These are phyloP conservation scores for Axis porcinus DNA, from an alignment of 2,113 vertebrate genomes.

Conservation along the genomic window DNA sequence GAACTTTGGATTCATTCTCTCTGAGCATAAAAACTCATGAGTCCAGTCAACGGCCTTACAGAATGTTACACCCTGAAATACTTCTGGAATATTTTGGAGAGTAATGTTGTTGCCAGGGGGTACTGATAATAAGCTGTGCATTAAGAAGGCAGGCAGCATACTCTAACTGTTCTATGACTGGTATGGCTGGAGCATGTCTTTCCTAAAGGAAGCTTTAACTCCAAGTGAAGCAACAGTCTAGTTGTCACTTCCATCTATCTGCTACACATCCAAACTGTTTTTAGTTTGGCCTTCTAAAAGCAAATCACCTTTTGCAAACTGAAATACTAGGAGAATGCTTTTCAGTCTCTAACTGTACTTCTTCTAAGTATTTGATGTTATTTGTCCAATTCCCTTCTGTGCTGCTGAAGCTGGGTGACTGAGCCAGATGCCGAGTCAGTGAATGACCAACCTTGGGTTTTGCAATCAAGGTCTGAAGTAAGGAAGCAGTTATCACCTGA, in stretches of 20 bases:
- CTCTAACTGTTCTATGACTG: not conserved
- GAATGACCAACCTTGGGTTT: not conserved
- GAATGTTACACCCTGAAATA: not conserved
- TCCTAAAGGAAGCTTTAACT: not conserved
- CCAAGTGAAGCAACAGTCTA: not conserved
- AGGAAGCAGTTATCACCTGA: not conserved
- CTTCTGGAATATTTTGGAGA: not conserved
- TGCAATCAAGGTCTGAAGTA: not conserved
- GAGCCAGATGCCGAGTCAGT: not conserved
- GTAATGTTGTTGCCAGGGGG: not conserved
- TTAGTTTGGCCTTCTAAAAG: not conserved
- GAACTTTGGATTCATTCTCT: not conserved
- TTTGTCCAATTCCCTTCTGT: not conserved
- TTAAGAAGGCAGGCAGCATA: not conserved
- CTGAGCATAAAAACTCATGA: not conserved
- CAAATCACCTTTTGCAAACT: not conserved
- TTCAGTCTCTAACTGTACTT: not conserved
- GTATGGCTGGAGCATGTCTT: not conserved
- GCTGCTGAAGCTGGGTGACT: not conserved
- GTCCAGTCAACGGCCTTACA: not conserved
- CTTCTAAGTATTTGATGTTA: not conserved
- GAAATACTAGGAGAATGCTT: not conserved
- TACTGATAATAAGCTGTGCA: not conserved
- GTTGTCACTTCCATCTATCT: not conserved
- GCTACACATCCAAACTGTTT: not conserved